Evolutionary conservation across 2,888 invertebrate genomes (phyloP).

Genomic region (Tillus elongatus): DNA sequence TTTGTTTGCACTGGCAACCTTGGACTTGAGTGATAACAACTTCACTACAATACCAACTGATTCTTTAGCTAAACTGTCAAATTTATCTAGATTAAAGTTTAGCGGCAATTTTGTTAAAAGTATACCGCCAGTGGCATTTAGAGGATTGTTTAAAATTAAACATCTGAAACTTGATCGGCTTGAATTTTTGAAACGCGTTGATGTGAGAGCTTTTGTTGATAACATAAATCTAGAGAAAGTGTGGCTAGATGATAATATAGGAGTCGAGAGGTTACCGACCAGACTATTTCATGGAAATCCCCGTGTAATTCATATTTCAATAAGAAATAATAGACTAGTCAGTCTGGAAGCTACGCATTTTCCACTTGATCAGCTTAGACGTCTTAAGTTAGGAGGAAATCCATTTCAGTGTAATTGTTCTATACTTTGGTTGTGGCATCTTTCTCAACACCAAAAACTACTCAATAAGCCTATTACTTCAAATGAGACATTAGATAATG

Average conservation of each 20-base stretch:
- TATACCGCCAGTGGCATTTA: constrained; percentile 68
- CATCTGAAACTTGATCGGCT: constrained; percentile 64
- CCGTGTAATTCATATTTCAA: constrained; percentile 64
- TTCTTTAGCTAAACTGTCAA: constrained; percentile 66
- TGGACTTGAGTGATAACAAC: constrained; percentile 76
- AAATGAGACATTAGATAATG: constrained; percentile 17
- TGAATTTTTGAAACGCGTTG: constrained; percentile 58
- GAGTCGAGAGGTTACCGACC: constrained; percentile 64
- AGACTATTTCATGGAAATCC: constrained; percentile 78
- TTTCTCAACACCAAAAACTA: constrained; percentile 42
- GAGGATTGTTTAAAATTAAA: constrained; percentile 73
- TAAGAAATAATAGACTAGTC: constrained; percentile 65
- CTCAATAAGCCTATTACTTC: constrained; percentile 15
- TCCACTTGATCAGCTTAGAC: constrained; percentile 68
- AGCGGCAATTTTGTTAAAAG: constrained; percentile 69
- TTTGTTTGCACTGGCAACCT: constrained; percentile 58
- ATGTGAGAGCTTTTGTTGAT: constrained; percentile 73
- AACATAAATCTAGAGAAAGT: constrained; percentile 74
- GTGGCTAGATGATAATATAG: constrained; percentile 68
- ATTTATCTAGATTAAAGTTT: constrained; percentile 65
- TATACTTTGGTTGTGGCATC: constrained; percentile 75
- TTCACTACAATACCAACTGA: constrained; percentile 67
- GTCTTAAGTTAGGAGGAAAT: constrained; percentile 70
- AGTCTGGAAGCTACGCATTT: constrained; percentile 73
- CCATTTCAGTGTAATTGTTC: constrained; percentile 82